Conservation (phyloP, 2,888 invertebrate species). For the Drosophila koepferae region DNA sequence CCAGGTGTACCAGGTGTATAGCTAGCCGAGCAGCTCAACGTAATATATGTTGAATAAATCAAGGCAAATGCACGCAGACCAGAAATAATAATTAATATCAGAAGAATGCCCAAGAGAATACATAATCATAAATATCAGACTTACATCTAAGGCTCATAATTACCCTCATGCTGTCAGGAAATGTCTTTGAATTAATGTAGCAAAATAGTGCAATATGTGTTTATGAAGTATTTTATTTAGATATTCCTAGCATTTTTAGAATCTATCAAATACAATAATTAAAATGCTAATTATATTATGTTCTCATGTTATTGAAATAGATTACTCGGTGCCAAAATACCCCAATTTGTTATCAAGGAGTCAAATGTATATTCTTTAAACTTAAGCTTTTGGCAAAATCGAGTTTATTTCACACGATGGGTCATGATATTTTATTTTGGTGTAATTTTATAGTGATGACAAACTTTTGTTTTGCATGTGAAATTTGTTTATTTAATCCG, state of each 20-base stretch:
- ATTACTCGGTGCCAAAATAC: no score
- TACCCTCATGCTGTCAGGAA: background rate
- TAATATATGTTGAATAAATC: slow-evolving; percentile 11
- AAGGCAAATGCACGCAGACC: background rate
- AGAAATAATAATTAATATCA: background rate
- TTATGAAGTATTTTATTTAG: background rate
- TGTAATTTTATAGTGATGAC: no score
- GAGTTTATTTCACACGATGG: no score
- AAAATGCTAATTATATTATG: background rate
- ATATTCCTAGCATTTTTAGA: background rate
- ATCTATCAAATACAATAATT: no score
- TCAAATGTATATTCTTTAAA: no score
- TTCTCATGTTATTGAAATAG: background rate
- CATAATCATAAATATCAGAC: background rate
- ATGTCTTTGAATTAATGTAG: no score
- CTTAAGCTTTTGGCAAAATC: no score
- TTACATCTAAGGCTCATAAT: background rate
- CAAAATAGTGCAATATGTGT: background rate
- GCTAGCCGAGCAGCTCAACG: slow-evolving; percentile 11
- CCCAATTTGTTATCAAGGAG: no score
- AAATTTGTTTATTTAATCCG: background rate
- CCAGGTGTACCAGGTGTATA: slow-evolving; percentile 51
- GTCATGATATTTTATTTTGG: no score
- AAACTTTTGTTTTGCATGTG: no score
- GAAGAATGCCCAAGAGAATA: no score